Base-by-base conservation (phyloP, 2,888 invertebrate species). In the Cryptocephalus primarius region DNA sequence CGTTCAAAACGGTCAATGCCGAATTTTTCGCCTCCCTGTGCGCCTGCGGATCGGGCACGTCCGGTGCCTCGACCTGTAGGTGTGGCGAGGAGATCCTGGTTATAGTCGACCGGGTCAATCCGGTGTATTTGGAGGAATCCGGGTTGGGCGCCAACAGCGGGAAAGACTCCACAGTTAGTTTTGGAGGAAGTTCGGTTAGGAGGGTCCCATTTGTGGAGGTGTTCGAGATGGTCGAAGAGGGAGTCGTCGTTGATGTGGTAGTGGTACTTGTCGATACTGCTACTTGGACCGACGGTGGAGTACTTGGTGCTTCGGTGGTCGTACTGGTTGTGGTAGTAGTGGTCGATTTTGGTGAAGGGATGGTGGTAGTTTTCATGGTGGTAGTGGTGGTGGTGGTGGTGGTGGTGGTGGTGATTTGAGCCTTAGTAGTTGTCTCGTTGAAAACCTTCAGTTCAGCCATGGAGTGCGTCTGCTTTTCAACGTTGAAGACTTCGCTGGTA, bases 111-210 rank as follows among this genome's bases (percentile, higher is more conserved):
- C 36, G 76, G 77, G n/a, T 62, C 0, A 71, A 67, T 32, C 72
- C 66, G 36, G 60, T 61, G 42, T 59, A 70, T 40, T 58, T 65
- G 1, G 73, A 67, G 50, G 76, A 66, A 57, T 75, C 74, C 2
- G 75, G 77, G 11, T 76, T 81, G 33, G 83, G 83, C 42, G 78
- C 70, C 41, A 83, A 63, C 32, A 83, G 69, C 22, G 22, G 22
- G 22, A 22, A 22, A 2, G 22, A 6, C 22, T 22, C 22, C 3
- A 22, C 22, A 6, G 22, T 4, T 6, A 6, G 22, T 22, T 22
- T 78, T 22, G 83, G 80, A 13, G 82, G 64, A 14, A 34, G 9
- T 31, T 9, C 36, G 34, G 12, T n/a, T 11, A 22, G 13, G 11
- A 8, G 12, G 11, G 33, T 33, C 2, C n/a, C 36, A 14, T 9